Percentiles rank a stretch among this genome's conserved stretches.
Conservation (phyloP, 2,797 vertebrate species). For the Macropus fuliginosus region DNA sequence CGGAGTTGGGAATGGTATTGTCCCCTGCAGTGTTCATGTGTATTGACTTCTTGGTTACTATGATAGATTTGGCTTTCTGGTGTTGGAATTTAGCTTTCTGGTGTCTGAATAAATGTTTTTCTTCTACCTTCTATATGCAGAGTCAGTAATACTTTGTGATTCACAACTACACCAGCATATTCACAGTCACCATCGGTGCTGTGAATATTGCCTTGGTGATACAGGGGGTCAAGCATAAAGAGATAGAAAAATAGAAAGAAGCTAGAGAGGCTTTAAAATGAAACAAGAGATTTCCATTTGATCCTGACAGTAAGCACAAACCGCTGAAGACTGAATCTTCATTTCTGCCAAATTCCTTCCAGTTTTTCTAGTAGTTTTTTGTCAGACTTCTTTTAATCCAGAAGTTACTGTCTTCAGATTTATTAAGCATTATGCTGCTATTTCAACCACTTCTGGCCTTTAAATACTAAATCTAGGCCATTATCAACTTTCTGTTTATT, state of each 20-base stretch:
- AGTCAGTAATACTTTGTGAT: too few species aligned
- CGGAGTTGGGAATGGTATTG: too few species aligned
- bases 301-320: not conserved
- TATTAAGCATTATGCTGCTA: not conserved
- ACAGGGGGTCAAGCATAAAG: not conserved
- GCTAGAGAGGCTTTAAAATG: not conserved
- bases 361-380: not conserved
- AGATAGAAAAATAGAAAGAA: not conserved
- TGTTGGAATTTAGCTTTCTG: too few species aligned
- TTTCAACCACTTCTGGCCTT: not conserved
- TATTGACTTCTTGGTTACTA: too few species aligned
- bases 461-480: not conserved
- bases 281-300: not conserved
- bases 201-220: too few species aligned
- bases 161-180: too few species aligned
- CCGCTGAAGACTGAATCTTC: not conserved
- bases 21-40: too few species aligned
- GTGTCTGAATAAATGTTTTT: too few species aligned
- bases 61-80: too few species aligned
- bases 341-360: not conserved
- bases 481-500: not conserved
- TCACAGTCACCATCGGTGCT: too few species aligned
- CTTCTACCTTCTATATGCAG: too few species aligned
- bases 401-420: not conserved
- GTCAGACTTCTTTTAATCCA: not conserved